Conservation (phyloP, 2,888 invertebrate genomes). For the Mythimna loreyi region DNA sequence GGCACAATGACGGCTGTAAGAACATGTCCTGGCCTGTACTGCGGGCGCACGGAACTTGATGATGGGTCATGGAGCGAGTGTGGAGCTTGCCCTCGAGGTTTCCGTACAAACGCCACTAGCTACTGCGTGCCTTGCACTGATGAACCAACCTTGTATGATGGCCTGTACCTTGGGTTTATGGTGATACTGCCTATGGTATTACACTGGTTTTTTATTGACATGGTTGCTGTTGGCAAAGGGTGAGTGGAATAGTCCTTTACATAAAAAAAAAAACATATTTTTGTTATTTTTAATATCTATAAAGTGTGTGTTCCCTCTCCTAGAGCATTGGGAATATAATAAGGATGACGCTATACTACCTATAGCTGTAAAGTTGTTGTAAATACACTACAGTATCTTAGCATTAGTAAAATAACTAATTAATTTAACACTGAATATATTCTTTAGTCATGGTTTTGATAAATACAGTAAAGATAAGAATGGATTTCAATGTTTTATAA, state of each 20-base stretch:
- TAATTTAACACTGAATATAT: no score
- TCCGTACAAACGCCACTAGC: constrained; percentile 93
- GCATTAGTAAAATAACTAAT: no score
- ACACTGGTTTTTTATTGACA: constrained; percentile 98
- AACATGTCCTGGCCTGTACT: constrained; percentile 95
- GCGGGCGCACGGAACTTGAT: constrained; percentile 93
- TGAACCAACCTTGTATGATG: constrained; percentile 96
- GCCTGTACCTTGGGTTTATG: constrained; percentile 98
- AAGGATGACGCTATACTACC: no score
- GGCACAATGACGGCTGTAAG: constrained; percentile 78
- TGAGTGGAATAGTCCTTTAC: constrained; percentile 71
- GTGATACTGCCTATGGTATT: constrained; percentile 96
- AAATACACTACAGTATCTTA: no score
- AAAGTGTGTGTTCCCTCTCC: no score
- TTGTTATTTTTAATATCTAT: no score
- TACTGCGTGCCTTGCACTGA: constrained; percentile 95
- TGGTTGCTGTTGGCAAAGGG: constrained; percentile 94
- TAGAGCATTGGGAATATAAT: no score
- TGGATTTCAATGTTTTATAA: no score
- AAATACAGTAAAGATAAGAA: no score
- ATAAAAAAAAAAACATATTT: no score
- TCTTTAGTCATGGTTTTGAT: no score
- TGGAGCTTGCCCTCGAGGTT: constrained; percentile 97
- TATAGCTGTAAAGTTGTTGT: no score
- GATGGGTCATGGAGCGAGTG: constrained; percentile 95